phyloP scores from a whole-genome alignment of 1,140 invertebrate species.

The Drosophila pseudoananassae region DNA sequence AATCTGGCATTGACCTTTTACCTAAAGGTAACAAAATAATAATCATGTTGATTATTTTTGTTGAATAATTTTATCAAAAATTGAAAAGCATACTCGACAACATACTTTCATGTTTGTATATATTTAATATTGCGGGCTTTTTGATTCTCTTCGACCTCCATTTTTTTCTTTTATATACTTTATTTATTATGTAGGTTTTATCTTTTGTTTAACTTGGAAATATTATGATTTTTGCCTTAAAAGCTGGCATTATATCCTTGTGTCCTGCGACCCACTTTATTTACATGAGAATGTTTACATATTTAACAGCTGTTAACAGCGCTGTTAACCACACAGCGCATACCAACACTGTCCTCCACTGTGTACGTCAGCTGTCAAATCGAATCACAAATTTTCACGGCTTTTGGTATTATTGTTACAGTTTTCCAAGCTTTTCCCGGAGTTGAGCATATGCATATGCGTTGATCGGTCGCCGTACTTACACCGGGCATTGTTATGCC shows the following conservation, averaged over 20 bases:
- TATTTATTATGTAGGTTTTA: not conserved
- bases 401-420: constrained; percentile 35
- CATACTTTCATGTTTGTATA: not conserved
- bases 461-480: constrained; percentile 27
- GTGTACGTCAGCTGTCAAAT: constrained; percentile 59
- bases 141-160: not conserved
- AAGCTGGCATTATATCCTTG: not conserved
- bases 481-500: constrained; percentile 51
- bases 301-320: constrained; percentile 3
- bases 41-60: not conserved
- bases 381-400: constrained; percentile 56
- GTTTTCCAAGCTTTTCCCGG: constrained; percentile 29
- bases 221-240: no score
- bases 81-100: constrained; percentile 19
- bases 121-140: not conserved
- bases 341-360: constrained; percentile 29
- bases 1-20: constrained; percentile 2
- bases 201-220: not conserved
- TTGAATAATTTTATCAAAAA: constrained; percentile 3
- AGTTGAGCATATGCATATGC: constrained; percentile 43
- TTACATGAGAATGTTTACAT: not conserved
- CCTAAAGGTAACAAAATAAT: not conserved
- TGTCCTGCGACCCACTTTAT: constrained; percentile 2
- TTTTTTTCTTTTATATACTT: not conserved
- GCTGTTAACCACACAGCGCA: not conserved